These are phyloP conservation scores for Micronycteris hirsuta DNA, from an alignment of 2,113 vertebrate genomes.

Conservation along the genomic window DNA sequence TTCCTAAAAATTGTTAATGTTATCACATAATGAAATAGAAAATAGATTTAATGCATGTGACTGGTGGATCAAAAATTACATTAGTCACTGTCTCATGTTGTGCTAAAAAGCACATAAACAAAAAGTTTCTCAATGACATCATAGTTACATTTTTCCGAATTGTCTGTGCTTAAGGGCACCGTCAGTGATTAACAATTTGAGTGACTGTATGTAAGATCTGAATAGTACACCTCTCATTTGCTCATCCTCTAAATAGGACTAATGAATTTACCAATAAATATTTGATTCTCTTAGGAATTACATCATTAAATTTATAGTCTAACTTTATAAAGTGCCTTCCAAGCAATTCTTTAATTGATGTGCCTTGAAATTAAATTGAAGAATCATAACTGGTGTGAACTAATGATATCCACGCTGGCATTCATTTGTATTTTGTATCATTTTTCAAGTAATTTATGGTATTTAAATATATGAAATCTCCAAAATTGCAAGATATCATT, in stretches of 20 bases:
- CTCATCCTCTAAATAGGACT: neutral
- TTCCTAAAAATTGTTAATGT: too few relatives aligned
- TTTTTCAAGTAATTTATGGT: neutral
- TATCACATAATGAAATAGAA: too few relatives aligned
- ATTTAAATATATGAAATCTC: neutral
- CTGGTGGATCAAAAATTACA: too few relatives aligned
- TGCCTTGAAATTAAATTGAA: neutral
- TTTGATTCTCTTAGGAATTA: neutral
- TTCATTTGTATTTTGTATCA: neutral
- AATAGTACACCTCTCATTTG: neutral
- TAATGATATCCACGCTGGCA: neutral
- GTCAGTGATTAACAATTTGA: neutral
- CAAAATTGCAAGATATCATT: neutral
- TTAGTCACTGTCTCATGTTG: too few relatives aligned
- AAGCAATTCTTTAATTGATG: neutral
- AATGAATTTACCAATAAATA: neutral
- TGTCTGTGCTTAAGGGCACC: neutral
- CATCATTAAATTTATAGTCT: neutral
- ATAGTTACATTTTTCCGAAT: neutral
- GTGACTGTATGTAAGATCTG: neutral
- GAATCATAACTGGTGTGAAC: neutral
- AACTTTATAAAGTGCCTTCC: neutral
- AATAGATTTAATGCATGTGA: too few relatives aligned
- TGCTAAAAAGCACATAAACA: too few relatives aligned
- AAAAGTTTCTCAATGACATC: neutral